Evolutionary conservation across 1,140 invertebrate species (phyloP), one percentile per base, ranked within the genome.

Genomic region (Formica exsecta): DNA sequence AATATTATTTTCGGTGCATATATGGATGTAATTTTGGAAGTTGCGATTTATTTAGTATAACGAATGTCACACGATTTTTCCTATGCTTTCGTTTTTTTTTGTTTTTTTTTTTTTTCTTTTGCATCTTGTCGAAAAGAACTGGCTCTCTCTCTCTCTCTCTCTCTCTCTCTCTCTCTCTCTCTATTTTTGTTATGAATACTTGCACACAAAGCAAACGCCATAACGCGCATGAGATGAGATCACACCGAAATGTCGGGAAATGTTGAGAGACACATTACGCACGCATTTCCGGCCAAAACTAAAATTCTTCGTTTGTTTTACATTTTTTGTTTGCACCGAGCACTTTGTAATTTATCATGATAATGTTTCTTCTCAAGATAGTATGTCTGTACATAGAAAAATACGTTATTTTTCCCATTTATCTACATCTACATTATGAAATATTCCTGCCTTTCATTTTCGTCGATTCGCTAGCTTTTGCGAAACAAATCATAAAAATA

Each of bases 191-290:
- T 62, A 9, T 7, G 6, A 54, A 44, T 80, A 84, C 80, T 85
- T 54, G 48, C 81, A 41, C 36, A 85, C 81, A 85, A 65, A 83
- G 73, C 22, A 77, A 64, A 65, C 71, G 13, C 36, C 57, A 9
- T 85, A 84, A 84, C 41, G 51, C 48, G 13, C 13, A 16, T 36
- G 79, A 83, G 79, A 74, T 83, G 68, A 76, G 62, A 36, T 44
- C 59, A 48, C 32, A 29, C 74, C 19, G 41, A 25, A 32, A 76
- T 32, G 32, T 32, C 61, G 59, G 81, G 73, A 85, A 77, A 77
- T 29, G 22, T 41, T 51, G 29, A 44, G 68, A 54, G 57, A 74
- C 48, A n/a, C 38, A 61, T 70, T 38, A 13, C 51, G 51, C 66
- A 29, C 41, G 68, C 25, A 9, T 71, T 61, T 2, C 44, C 54